Evolutionary conservation across 1,140 invertebrate genomes (phyloP), one percentile per base, ranked within the genome.

Genomic region (Maniola jurtina): DNA sequence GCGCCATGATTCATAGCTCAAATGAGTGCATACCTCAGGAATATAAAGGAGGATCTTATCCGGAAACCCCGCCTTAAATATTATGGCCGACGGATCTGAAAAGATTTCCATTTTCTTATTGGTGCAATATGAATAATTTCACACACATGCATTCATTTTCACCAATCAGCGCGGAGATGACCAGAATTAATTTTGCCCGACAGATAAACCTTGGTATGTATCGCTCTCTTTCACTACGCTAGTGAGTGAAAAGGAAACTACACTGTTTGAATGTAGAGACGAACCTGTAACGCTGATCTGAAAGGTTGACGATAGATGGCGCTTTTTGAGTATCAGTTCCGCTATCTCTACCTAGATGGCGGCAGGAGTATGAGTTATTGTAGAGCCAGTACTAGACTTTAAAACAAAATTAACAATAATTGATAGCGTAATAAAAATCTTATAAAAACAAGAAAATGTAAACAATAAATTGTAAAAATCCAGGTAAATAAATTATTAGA

Each of bases 21-120:
- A 90, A 90, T 90, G 88, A 83, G 72, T 81, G 83, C 80, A 86
- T 89, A 88, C 84, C 82, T 88, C 77, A 81, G 79, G 88, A 88
- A 90, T 90, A 89, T 86, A 84, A 90, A 90, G 88, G 86, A 89
- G 88, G 86, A 78, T 73, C 83, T 86, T 69, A 64, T 67, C n/a
- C 55, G 60, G 73, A 25, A 73, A 77, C 86, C 66, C 81, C 88
- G 77, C 86, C 88, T 87, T 71, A 85, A 90, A 71, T 76, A 84
- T 78, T 74, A 90, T 90, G 88, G 88, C 88, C 77, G 88, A 72
- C 73, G 56, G 62, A 72, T 76, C 70, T 54, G 61, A 68, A 66
- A 73, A 77, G 66, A 75, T 72, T 79, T 77, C 66, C 61, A 15
- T 56, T 11, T 64, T 70, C 56, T 70, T 61, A 90, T 90, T 90